Base-by-base conservation (phyloP, 2,888 invertebrate genomes). In the Congeria kusceri region DNA sequence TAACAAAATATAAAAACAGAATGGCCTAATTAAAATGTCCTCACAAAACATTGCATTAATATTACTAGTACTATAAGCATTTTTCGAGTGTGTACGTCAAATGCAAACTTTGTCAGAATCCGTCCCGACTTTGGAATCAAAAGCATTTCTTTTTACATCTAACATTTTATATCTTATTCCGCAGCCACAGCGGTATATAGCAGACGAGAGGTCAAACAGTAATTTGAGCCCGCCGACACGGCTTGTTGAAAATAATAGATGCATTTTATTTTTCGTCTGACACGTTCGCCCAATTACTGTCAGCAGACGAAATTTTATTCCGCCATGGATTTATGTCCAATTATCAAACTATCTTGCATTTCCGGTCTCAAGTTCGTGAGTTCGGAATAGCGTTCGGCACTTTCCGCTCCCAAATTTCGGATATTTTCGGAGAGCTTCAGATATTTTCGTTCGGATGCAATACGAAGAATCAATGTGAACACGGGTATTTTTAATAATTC, bases 281-380 rank as follows among this genome's bases (percentile, higher is more conserved):
- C 75, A 44, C 57, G 25, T 18, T 74, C 56, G 56, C 27, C 79
- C 74, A 79, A 79, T 79, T 79, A 79, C 74, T 69, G 79, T 79
- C 79, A 79, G 63, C 63, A 53, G 28, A n/a, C 9, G 75, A 68
- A 63, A 75, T 49, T 64, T 47, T 58, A 75, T 47, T 57, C 61
- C 63, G 13, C n/a, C 58, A 23, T 75, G 47, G 62, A 75, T 75
- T 74, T 75, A 75, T 75, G 68, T 63, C 63, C 68, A 75, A 74
- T 68, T 67, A 67, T 62, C 57, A 46, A 59, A 39, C 13, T 47
- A 28, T 65, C 64, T 64, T 64, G n/a, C 25, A 47, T 44, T 56
- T 32, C 47, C 72, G 64, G 72, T 58, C 29, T 27, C 39, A 39
- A 39, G 3, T 1, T 39, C 39, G 9, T 9, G 39, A 39, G 39